Evolutionary conservation across 2,888 invertebrate genomes (phyloP).

Genomic region (Liopterus haemorrhoidalis): DNA sequence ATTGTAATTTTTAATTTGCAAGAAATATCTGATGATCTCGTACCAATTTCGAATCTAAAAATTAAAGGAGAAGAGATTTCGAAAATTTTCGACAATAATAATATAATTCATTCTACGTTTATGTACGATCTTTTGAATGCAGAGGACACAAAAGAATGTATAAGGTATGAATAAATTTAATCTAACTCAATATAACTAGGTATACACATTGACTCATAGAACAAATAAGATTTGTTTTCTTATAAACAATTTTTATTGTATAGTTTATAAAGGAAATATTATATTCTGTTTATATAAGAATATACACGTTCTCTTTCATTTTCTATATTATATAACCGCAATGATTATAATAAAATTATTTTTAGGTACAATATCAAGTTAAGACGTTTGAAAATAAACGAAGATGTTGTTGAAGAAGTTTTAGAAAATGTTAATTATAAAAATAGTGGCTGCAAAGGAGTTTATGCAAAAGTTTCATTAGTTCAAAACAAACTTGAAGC

Average conservation of each 20-base stretch:
- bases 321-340: too few species aligned
- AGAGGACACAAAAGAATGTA: constrained; percentile 31
- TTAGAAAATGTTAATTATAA: constrained; percentile 16
- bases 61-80: constrained; percentile 13
- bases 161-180: too few species aligned
- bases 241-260: too few species aligned
- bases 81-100: constrained; percentile 7
- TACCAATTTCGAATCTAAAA: constrained; percentile 2
- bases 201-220: too few species aligned
- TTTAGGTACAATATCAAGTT: too few species aligned
- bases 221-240: too few species aligned
- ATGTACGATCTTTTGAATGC: constrained; percentile 34
- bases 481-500: too few species aligned
- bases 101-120: constrained; percentile 23
- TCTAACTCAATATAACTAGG: too few species aligned
- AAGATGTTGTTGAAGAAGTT: constrained; percentile 9
- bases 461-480: constrained; percentile 17
- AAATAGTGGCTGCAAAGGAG: constrained; percentile 20
- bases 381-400: constrained; percentile 10
- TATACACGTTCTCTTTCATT: too few species aligned
- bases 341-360: too few species aligned
- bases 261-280: too few species aligned
- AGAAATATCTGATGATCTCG: constrained; percentile 11
- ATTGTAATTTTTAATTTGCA: constrained; percentile 16
- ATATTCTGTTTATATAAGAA: too few species aligned